Conservation (phyloP, 2,113 vertebrate genomes). For the Chaetura pelagica region DNA sequence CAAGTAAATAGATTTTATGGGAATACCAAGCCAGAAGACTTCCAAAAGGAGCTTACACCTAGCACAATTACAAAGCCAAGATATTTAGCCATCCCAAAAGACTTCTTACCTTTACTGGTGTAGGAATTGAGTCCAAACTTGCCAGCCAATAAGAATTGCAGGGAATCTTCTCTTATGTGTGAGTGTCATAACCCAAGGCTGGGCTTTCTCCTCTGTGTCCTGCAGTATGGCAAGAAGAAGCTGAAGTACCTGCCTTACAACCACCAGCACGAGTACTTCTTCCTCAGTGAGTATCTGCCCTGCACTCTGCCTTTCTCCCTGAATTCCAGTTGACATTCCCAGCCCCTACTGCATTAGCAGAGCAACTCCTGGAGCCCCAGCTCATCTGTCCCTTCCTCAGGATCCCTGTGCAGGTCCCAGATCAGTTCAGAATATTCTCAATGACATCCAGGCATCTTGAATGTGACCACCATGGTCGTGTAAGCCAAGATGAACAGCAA, state of each 20-base stretch:
- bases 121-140: neutral
- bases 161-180: neutral
- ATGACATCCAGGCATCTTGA: neutral
- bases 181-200: neutral
- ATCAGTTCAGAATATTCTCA: neutral
- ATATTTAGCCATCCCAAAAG: neutral
- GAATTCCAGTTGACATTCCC: neutral
- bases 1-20: neutral
- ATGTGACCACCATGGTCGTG: rapidly evolving
- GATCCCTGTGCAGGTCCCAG: neutral
- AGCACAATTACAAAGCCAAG: neutral
- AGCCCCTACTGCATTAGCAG: neutral
- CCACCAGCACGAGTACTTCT: slow-evolving; percentile 93
- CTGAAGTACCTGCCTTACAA: slow-evolving; percentile 90
- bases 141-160: neutral
- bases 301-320: neutral
- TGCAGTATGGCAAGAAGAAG: slow-evolving; percentile 93
- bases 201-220: slow-evolving; percentile 9
- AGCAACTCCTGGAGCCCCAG: neutral
- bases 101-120: neutral
- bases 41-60: neutral
- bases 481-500: neutral
- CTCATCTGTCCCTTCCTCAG: neutral
- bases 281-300: slow-evolving; percentile 83
- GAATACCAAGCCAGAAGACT: neutral